Evolutionary conservation across 2,797 vertebrate species (phyloP), one percentile per base, ranked within the genome.

Genomic region (Pelochelys cantorii): DNA sequence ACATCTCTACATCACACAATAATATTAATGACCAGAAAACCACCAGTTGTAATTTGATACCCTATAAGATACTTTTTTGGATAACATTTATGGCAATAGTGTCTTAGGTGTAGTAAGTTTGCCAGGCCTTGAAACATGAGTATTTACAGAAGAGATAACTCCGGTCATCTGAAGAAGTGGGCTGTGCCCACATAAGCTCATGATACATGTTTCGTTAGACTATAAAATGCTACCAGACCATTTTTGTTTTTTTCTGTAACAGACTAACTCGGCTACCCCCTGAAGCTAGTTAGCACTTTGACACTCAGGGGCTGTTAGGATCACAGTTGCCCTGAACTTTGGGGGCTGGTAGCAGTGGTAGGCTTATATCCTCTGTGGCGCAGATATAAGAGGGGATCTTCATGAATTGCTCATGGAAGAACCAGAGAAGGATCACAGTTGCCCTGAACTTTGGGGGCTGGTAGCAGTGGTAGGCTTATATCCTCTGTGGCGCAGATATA

Each of bases 341-440:
- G 62, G 62, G 7, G 1, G 62, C 31, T 13, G 3, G n/a, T 75
- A 27, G 42, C 17, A 34, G 14, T 10, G 23, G 53, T 57, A 81
- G 62, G 25, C 55, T 75, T 4, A 31, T 11, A 56, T 37, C 34
- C 18, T 89, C 34, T 75, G 12, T 75, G 12, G 25, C 37, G 5
- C 37, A 42, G 34, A 22, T 23, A 42, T 48, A 25, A 48, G 23
- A 25, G 48, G 18, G 7, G 7, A 42, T 34, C 20, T 25, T 17
- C 12, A 74, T 53, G 42, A 31, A n/a, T 10, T 83, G 2, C 29
- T 53, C 0, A 0, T 54, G 27, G 11, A 27, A 52, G 5, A 88
- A 68, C 25, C 5, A 42, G 68, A 79, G 71, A 48, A 75, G 25
- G 48, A 18, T 1, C 18, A 22, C n/a, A 68, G 65, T 68, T 68